Evolutionary conservation across 1,140 invertebrate genomes (phyloP).

Genomic region (Drosophila azteca): DNA sequence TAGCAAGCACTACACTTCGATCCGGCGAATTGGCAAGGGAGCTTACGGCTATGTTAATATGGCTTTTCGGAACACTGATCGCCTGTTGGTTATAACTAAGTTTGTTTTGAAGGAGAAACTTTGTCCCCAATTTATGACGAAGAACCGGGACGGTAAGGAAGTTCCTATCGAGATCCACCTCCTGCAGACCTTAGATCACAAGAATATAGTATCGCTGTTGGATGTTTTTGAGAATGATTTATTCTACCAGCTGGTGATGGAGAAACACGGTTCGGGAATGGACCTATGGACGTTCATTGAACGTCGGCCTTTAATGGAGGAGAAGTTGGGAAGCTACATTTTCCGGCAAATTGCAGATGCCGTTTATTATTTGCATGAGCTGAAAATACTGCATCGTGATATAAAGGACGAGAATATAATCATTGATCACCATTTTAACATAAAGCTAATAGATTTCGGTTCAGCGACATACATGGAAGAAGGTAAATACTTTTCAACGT

Average conservation of each 20-base stretch:
- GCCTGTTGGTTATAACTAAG: conserved; percentile 88
- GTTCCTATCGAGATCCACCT: conserved; percentile 89
- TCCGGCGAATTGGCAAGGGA: conserved; percentile 90
- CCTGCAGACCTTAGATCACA: conserved; percentile 87
- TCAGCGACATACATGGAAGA: conserved; percentile 88
- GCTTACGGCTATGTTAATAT: conserved; percentile 91
- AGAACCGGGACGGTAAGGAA: conserved; percentile 84
- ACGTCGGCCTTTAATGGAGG: conserved; percentile 87
- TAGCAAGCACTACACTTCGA: conserved; percentile 87
- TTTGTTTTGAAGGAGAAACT: conserved; percentile 90
- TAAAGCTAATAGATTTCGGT: conserved; percentile 92
- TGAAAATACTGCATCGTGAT: conserved; percentile 89
- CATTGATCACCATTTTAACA: conserved; percentile 89
- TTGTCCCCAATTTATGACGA: conserved; percentile 88
- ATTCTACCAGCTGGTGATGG: conserved; percentile 92
- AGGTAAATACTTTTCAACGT: conserved; percentile 88
- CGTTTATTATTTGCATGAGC: conserved; percentile 88
- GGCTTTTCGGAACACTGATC: conserved; percentile 86
- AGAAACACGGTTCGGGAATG: conserved; percentile 91
- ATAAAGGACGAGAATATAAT: conserved; percentile 92
- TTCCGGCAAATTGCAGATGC: conserved; percentile 90
- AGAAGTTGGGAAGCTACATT: conserved; percentile 89
- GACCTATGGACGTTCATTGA: conserved; percentile 92
- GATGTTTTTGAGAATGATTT: conserved; percentile 90
- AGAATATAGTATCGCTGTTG: conserved; percentile 89